Evolutionary conservation across 1,140 invertebrate genomes (phyloP), one percentile per base, ranked within the genome.

Genomic region (Pentalonia nigronervosa): DNA sequence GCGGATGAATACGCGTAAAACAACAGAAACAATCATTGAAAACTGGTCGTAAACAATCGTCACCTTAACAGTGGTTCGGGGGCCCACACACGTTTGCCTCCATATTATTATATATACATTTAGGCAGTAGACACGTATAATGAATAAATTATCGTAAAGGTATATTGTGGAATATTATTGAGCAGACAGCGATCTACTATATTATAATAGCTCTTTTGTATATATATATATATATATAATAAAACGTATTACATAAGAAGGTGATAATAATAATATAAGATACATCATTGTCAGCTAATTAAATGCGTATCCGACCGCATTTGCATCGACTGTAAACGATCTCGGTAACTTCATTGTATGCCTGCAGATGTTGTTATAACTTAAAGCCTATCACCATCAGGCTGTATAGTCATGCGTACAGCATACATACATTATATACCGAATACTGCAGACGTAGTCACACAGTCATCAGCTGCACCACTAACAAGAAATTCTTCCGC

Each of bases 201-300:
- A 14, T 30, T 25, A 76, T 76, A 76, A 17, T 76, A n/a, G 60
- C n/a, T 76, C 3, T 76, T 76, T 76, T 0, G n/a, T 76, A n/a
- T 2, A 14, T 76, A n/a, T 67, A 76, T 76, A n/a, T 67, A 76
- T 6, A 14, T n/a, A n/a, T n/a, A 53, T 53, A 53, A 7, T 53
- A 53, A 53, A 53, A 17, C 4, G n/a, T 76, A 34, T n/a, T 11
- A 76, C n/a, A 53, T 21, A 21, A 20, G 21, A n/a, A 76, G 30
- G 14, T 17, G 60, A 76, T 67, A 67, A 2, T 76, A 76, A 76
- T 90, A 60, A 23, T 47, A 81, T 89, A 53, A 89, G 81, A 91
- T 91, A 83, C 90, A 91, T 91, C 90, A 91, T 67, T 91, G 90
- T 91, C 90, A 91, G 36, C 90, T 91, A 91, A 91, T 91, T 91